A percentile compares a stretch with the other conserved stretches of the same genome.
Conservation (phyloP, 2,113 vertebrate species). For the Jaculus jaculus region DNA sequence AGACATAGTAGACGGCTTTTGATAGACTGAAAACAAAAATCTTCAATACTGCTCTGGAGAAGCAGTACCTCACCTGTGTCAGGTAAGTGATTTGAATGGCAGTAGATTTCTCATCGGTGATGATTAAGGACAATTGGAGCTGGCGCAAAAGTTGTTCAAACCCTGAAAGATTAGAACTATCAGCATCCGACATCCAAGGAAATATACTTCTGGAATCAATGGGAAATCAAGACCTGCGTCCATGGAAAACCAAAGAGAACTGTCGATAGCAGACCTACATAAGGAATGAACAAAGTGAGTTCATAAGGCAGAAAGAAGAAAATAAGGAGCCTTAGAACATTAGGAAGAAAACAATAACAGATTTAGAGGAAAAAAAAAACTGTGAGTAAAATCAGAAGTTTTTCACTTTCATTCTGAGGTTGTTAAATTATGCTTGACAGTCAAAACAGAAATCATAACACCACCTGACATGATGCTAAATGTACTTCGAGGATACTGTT, state of each 20-base stretch:
- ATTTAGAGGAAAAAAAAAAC: neutral
- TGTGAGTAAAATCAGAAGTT: neutral
- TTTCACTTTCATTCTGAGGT: neutral
- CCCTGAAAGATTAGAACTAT: neutral
- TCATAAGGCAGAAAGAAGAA: neutral
- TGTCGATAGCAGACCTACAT: neutral
- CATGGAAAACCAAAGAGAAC: neutral
- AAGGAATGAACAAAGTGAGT: neutral
- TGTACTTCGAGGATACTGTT: neutral
- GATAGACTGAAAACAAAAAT: neutral
- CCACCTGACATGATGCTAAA: neutral
- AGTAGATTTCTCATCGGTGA: neutral
- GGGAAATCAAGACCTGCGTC: neutral
- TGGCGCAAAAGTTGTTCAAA: neutral
- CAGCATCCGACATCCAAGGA: neutral
- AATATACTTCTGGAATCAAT: neutral
- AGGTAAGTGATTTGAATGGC: neutral
- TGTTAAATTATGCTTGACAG: neutral
- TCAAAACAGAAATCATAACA: conserved; percentile 19
- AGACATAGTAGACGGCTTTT: neutral
- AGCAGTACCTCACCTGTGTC: neutral
- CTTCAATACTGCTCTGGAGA: neutral
- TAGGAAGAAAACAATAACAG: neutral
- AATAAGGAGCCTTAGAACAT: neutral
- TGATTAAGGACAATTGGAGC: neutral